A percentile compares a stretch with the other conserved stretches of the same genome.
phyloP scores from a whole-genome alignment of 2,888 invertebrate species.

The Anoplius nigerrimus region DNA sequence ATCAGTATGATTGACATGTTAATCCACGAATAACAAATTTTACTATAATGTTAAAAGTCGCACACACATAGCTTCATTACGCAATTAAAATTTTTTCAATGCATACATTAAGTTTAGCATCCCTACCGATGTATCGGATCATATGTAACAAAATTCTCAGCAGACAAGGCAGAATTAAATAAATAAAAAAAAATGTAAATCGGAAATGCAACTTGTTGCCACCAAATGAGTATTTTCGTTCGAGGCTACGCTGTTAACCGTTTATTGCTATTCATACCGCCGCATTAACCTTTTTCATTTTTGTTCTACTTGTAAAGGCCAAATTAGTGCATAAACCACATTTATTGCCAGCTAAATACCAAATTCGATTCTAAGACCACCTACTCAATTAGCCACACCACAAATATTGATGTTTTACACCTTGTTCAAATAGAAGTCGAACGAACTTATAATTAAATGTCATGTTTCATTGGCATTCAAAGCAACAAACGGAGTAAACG shows the following conservation, averaged over 20 bases:
- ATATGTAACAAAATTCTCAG: too few species aligned
- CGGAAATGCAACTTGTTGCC: too few species aligned
- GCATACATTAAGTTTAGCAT: too few species aligned
- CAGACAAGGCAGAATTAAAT: too few species aligned
- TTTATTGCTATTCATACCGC: slow-evolving; percentile 39
- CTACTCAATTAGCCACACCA: slow-evolving; percentile 15
- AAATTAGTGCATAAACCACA: slow-evolving; percentile 33
- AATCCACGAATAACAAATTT: too few species aligned
- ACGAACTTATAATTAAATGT: neutral
- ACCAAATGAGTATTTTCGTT: too few species aligned
- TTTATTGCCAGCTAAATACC: slow-evolving; percentile 48
- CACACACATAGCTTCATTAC: too few species aligned
- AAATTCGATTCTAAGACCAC: slow-evolving; percentile 27
- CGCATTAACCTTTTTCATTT: slow-evolving; percentile 14
- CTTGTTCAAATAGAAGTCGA: neutral
- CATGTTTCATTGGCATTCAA: slow-evolving; percentile 23
- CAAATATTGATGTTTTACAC: slow-evolving; percentile 6
- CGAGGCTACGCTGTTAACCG: neutral
- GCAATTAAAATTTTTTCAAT: too few species aligned
- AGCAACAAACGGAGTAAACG: slow-evolving; percentile 39
- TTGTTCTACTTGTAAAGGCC: slow-evolving; percentile 2
- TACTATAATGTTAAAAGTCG: too few species aligned
- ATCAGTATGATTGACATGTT: too few species aligned
- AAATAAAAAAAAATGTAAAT: too few species aligned
- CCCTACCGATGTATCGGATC: too few species aligned